Base-by-base conservation (phyloP, 1,140 invertebrate species). In the Phocides pigmalion region DNA sequence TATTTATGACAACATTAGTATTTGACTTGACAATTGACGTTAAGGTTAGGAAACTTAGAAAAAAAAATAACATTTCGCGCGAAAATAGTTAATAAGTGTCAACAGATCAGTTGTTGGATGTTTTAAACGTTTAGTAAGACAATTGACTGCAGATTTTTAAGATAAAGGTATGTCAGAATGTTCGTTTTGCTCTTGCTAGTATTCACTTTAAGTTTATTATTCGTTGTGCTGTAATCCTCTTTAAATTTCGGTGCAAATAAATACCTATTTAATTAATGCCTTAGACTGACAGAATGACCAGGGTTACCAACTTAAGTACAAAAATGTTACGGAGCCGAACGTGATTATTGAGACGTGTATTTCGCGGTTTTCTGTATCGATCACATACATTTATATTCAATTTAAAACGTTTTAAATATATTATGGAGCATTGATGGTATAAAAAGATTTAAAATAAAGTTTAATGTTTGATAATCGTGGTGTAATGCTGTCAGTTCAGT, bases 241-340 rank as follows among this genome's bases (percentile, higher is more conserved):
- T 22, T 32, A 32, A 32, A 11, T 11, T n/a, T n/a, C n/a, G n/a
- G 2, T 32, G 2, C 28, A n/a, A 11, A 11, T 11, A 32, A 11
- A 11, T 4, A 0, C 5, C 2, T 32, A 2, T 32, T 11, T 8
- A 32, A 11, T 8, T 11, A 32, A 4, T 4, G 1, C 9, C 28
- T 32, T 32, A 32, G 9, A 32, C 28, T 32, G 28, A 32, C 28
- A 32, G 28, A 11, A 32, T 1, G 8, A 16, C 1, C 69, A 76
- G 70, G 67, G 76, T 69, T 76, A 74, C 76, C 76, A 79, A 79
- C 76, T 35, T 79, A 42, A n/a, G n/a, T n/a, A 54, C n/a, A 61
- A 51, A 49, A 49, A 64, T 42, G 39, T 51, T 22, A 63, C 32
- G 49, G 14, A 71, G 64, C 64, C 64, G 49, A 47, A 25, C 47